phyloP scores from a whole-genome alignment of 2,888 invertebrate species.

The Callinectes sapidus region DNA sequence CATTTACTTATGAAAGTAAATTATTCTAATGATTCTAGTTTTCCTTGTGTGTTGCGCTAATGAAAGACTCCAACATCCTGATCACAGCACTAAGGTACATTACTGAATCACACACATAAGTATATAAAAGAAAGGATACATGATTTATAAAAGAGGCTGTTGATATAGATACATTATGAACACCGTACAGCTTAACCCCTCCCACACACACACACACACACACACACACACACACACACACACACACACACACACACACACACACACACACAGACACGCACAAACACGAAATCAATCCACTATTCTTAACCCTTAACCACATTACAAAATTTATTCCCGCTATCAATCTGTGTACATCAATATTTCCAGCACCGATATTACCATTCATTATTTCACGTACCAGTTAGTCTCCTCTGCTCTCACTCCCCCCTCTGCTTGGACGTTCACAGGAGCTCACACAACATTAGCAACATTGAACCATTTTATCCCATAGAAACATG shows the following conservation, averaged over 20 bases:
- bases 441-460: not conserved
- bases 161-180: not conserved
- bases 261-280: not conserved
- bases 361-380: not conserved
- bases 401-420: not conserved
- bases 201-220: constrained; percentile 32
- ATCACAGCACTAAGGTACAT: not conserved
- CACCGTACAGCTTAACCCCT: not conserved
- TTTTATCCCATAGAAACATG: too few relatives aligned
- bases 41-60: too few relatives aligned
- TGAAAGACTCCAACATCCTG: not conserved
- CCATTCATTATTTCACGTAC: not conserved
- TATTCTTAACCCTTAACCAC: not conserved
- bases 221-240: too few relatives aligned
- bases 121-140: not conserved
- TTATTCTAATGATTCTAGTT: too few relatives aligned
- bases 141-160: not conserved
- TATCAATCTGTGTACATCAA: not conserved
- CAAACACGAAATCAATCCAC: not conserved
- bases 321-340: not conserved
- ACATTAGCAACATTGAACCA: too few relatives aligned
- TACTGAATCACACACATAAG: not conserved
- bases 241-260: constrained; percentile 46
- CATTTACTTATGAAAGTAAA: too few relatives aligned
- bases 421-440: not conserved